These are phyloP conservation scores for Lymantria dispar DNA, from an alignment of 2,888 invertebrate genomes.

Conservation along the genomic window DNA sequence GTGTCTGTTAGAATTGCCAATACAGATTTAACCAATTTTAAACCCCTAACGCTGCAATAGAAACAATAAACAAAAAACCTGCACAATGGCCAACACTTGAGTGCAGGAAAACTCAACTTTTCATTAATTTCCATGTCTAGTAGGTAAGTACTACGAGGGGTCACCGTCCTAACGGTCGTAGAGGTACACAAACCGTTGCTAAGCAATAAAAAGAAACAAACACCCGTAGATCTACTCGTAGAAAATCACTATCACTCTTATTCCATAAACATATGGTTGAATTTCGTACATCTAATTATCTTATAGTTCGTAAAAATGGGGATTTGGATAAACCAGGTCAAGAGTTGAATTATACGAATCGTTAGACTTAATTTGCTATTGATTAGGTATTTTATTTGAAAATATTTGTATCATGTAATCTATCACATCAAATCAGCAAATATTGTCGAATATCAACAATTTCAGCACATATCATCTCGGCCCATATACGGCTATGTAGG, in stretches of 20 bases:
- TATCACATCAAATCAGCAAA: background rate
- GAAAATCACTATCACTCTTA: conserved; percentile 26
- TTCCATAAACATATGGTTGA: conserved; percentile 26
- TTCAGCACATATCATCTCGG: too few relatives aligned
- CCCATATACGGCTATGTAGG: too few relatives aligned
- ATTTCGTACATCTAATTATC: conserved; percentile 12
- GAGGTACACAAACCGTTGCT: conserved; percentile 53
- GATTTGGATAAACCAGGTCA: conserved; percentile 43
- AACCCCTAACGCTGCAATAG: too few relatives aligned
- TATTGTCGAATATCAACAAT: too few relatives aligned
- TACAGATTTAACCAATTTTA: too few relatives aligned
- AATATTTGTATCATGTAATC: background rate
- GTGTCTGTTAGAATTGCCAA: too few relatives aligned
- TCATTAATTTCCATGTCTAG: conserved; percentile 30
- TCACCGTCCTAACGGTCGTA: conserved; percentile 45
- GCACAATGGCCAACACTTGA: conserved; percentile 8
- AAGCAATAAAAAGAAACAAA: conserved; percentile 55
- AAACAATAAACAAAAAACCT: background rate
- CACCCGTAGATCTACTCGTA: conserved; percentile 23
- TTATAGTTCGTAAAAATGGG: conserved; percentile 13
- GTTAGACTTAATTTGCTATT: conserved; percentile 43
- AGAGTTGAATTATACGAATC: conserved; percentile 40
- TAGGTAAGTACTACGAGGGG: conserved; percentile 26
- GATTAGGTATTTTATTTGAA: conserved; percentile 30
- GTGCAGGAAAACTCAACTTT: conserved; percentile 20